Percentiles rank a stretch among this genome's conserved stretches.
phyloP scores from a whole-genome alignment of 2,113 vertebrate genomes.

The Tragelaphus scriptus region DNA sequence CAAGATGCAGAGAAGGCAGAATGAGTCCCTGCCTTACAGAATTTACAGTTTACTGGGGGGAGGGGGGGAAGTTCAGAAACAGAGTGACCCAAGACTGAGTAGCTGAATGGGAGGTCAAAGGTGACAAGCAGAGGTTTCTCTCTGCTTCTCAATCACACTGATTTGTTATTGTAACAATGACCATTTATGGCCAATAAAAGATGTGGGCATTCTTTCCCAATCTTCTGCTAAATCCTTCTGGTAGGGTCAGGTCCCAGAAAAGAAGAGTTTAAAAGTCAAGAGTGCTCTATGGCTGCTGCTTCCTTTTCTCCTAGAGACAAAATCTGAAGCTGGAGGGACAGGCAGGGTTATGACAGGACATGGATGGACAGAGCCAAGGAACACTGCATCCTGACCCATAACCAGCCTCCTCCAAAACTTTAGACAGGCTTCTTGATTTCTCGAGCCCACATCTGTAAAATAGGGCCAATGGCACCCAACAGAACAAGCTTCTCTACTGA shows the following conservation, averaged over 20 bases:
- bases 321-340: background rate
- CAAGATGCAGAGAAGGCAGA: background rate
- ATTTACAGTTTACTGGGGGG: background rate
- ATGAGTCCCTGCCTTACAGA: background rate
- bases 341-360: too few relatives aligned
- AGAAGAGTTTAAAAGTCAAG: background rate
- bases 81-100: background rate
- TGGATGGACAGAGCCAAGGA: background rate
- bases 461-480: background rate
- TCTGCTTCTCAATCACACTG: background rate
- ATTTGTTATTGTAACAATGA: background rate
- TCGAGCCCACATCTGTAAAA: background rate
- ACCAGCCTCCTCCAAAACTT: background rate
- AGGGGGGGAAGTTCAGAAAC: background rate
- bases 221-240: background rate
- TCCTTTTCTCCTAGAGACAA: background rate
- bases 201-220: background rate
- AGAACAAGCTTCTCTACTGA: background rate
- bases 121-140: background rate
- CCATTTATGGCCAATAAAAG: background rate
- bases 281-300: background rate
- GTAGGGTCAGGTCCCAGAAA: slow-evolving; percentile 11
- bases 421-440: background rate
- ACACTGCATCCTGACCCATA: too few relatives aligned
- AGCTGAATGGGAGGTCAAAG: background rate